Conservation (phyloP, 1,140 invertebrate genomes). For the Habropoda laboriosa region DNA sequence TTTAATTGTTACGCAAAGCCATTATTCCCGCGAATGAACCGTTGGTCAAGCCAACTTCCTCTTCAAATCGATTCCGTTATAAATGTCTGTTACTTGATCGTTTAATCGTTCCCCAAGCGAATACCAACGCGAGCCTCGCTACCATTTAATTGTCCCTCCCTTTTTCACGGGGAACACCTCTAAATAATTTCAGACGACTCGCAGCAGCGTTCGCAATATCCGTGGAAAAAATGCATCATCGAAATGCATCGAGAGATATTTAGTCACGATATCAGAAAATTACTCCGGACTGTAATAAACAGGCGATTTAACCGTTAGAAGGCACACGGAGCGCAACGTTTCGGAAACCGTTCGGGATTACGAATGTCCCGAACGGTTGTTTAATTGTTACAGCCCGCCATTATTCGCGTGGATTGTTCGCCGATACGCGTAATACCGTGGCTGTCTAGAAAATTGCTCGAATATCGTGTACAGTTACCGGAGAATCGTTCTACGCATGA, state of each 20-base stretch:
- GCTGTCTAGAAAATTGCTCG: conserved; percentile 8
- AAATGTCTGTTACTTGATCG: not conserved
- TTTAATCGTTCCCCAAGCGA: not conserved
- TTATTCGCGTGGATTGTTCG: conserved; percentile 2
- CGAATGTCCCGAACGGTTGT: not conserved
- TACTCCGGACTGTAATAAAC: not conserved
- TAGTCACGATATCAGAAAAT: not conserved
- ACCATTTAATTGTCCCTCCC: not conserved
- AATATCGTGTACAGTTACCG: not conserved
- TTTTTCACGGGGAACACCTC: not conserved
- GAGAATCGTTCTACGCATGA: conserved; percentile 1
- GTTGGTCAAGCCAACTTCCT: not conserved
- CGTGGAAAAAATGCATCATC: not conserved
- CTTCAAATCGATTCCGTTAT: conserved; percentile 2
- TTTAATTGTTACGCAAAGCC: conserved; percentile 26
- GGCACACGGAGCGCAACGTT: not conserved
- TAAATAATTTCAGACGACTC: not conserved
- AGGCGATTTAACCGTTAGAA: not conserved
- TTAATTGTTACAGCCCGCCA: not conserved
- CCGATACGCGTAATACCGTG: not conserved
- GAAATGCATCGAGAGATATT: not conserved
- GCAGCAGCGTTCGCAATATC: too few relatives aligned
- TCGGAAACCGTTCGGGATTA: not conserved
- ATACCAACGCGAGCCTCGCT: not conserved
- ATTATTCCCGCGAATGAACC: conserved; percentile 3